Evolutionary conservation across 37 sponge, comb jelly and placozoan genomes (phyloP), one percentile per base, ranked within the genome.

Genomic region (Eunapius fragilis): DNA sequence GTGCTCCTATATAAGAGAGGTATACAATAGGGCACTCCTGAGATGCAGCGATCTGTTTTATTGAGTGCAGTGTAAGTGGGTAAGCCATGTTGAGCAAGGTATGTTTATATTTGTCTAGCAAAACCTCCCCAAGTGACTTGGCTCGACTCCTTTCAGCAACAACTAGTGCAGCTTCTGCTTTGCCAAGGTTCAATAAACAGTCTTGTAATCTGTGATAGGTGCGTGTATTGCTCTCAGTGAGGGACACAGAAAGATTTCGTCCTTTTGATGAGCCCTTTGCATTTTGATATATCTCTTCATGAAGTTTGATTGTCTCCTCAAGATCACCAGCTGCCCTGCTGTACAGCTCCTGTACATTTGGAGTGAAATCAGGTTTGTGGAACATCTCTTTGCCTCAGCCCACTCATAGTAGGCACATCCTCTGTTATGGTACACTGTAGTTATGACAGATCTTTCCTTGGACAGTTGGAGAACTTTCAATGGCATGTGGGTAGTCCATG

Each of bases 401-500:
- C 91, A 80, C 68, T 87, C 88, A 74, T 87, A 90, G 74, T 84
- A 85, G 30, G 88, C 88, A 78, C 86, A 85, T 2, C 91, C 94
- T 68, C 94, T 74, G 72, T 94, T 94, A 73, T 94, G 94, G 71
- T 83, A 67, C 19, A 88, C 94, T n/a, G 88, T 88, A 74, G 27
- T 72, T 2, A 68, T 22, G 0, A 91, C 84, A 19, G 81, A 68
- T 24, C 68, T 48, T 37, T 94, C 94, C 36, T 37, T 77, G 49
- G 78, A 82, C 24, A 93, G 94, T 9, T 73, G 77, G 0, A 93
- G 69, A 26, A 88, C 86, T 74, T 19, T 72, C 88, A 38, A 90
- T 45, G 19, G 94, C 91, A 41, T 79, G 72, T 25, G 71, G 69
- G 36, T 72, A 80, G n/a, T 90, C 68, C 34, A 85, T 90, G 28